Evolutionary conservation across 2,888 invertebrate genomes (phyloP).

Genomic region (Lepidonotus clava): DNA sequence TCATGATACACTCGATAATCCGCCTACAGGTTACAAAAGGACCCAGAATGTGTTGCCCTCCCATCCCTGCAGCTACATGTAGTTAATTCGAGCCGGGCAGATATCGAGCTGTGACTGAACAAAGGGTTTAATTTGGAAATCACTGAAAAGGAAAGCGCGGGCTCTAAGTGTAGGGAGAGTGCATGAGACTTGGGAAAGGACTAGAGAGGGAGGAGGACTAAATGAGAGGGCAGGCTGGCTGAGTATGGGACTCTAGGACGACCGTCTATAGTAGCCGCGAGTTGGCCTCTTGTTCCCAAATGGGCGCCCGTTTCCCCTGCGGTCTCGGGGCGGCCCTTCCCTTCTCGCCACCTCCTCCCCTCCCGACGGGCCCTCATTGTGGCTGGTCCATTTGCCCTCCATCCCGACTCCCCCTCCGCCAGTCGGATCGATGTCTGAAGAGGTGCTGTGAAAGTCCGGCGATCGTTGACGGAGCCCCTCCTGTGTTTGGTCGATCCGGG

Average conservation of each 20-base stretch:
- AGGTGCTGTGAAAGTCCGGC: not conserved
- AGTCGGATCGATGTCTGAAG: not conserved
- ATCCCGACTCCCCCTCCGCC: not conserved
- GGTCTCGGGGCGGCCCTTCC: too few species aligned
- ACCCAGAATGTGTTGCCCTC: too few species aligned
- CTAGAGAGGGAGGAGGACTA: too few species aligned
- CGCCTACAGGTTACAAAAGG: too few species aligned
- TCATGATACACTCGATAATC: too few species aligned
- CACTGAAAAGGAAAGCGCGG: not conserved
- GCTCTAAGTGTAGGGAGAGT: not conserved
- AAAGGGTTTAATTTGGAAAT: conserved; percentile 24
- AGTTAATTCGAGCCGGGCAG: not conserved
- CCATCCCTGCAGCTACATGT: too few species aligned
- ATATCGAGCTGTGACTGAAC: not conserved
- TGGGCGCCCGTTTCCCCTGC: too few species aligned
- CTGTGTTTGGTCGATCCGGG: not conserved
- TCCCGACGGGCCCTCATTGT: not conserved
- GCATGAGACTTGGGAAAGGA: too few species aligned
- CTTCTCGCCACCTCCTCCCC: not conserved
- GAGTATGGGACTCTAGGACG: too few species aligned
- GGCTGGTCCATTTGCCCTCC: conserved; percentile 3
- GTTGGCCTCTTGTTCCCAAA: too few species aligned
- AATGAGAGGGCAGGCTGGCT: too few species aligned
- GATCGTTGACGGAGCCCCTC: not conserved
- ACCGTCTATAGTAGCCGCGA: too few species aligned